Percentiles rank a stretch among this genome's conserved stretches.
Conservation (phyloP, 2,113 vertebrate genomes). For the Colinus virginianus region DNA sequence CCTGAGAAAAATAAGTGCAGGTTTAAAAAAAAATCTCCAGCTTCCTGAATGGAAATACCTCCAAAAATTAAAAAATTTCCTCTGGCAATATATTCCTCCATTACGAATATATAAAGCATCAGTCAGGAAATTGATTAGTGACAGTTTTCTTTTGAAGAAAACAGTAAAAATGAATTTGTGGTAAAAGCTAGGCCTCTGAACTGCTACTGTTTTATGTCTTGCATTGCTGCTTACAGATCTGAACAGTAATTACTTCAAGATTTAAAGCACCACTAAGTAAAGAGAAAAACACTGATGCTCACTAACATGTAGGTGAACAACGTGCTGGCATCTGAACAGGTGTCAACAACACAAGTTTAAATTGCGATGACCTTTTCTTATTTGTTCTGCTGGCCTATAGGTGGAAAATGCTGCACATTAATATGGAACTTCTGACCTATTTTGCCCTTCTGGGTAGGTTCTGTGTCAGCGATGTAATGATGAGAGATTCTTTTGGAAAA, state of each 20-base stretch:
- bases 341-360: background rate
- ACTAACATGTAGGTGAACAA: background rate
- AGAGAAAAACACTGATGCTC: background rate
- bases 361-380: background rate
- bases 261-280: background rate
- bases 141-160: background rate
- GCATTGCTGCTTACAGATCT: background rate
- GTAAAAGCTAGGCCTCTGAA: background rate
- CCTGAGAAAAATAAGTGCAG: background rate
- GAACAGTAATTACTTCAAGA: conserved; percentile 1
- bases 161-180: background rate
- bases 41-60: background rate
- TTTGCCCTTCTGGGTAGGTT: background rate
- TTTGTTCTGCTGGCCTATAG: conserved; percentile 8
- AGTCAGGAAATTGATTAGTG: background rate
- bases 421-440: background rate
- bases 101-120: background rate
- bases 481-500: background rate
- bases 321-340: background rate
- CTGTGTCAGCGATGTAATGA: background rate
- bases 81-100: background rate
- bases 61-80: background rate
- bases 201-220: background rate
- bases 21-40: background rate
- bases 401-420: background rate